Conservation (phyloP, 2,888 invertebrate genomes). For the Hyalella azteca region DNA sequence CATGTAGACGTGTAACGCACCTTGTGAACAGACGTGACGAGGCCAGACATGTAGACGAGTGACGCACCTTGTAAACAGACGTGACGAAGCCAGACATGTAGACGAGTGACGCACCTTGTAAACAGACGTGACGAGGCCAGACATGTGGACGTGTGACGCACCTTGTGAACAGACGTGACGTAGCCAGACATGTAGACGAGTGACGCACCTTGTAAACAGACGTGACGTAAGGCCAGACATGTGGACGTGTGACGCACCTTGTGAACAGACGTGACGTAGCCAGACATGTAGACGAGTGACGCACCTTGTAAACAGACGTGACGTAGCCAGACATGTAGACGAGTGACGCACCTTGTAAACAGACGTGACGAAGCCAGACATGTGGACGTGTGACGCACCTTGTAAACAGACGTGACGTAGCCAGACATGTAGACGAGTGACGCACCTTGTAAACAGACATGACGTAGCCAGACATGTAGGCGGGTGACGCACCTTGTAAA, state of each 20-base stretch:
- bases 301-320: constrained; percentile 80
- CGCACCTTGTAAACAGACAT: constrained; percentile 80
- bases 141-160: constrained; percentile 70
- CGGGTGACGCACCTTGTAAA: too few relatives aligned
- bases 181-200: constrained; percentile 74
- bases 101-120: constrained; percentile 74
- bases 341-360: constrained; percentile 77
- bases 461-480: constrained; percentile 75
- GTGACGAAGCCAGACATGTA: constrained; percentile 76
- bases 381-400: constrained; percentile 70
- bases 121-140: constrained; percentile 79
- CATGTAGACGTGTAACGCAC: too few relatives aligned
- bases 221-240: too few relatives aligned
- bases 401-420: constrained; percentile 83
- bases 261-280: constrained; percentile 68
- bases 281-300: neutral
- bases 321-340: constrained; percentile 74
- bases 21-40: too few relatives aligned
- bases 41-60: too few relatives aligned
- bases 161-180: constrained; percentile 84
- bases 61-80: constrained; percentile 77
- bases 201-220: too few relatives aligned
- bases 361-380: constrained; percentile 78
- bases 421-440: constrained; percentile 73
- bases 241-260: too few relatives aligned